Conservation (phyloP, 1,140 invertebrate genomes). For the Sarcophaga peregrina region DNA sequence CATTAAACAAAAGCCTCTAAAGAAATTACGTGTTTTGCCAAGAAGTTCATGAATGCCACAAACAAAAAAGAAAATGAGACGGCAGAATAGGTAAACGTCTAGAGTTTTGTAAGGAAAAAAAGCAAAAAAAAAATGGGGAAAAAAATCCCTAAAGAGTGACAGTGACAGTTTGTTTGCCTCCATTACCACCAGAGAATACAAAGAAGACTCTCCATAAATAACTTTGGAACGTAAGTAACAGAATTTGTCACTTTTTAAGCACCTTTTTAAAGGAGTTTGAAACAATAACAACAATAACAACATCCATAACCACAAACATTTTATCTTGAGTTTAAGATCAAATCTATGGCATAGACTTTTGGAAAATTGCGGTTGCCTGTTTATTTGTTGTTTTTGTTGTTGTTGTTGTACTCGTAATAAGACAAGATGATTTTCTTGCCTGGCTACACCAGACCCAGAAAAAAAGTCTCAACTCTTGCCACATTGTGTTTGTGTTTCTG, state of each 20-base stretch:
- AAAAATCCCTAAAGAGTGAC: neutral
- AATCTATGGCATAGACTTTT: neutral
- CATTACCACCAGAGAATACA: neutral
- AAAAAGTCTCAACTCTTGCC: no score
- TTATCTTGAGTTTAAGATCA: no score
- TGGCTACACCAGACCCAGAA: no score
- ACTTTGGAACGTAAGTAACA: neutral
- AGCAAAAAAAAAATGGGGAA: neutral
- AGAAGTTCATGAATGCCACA: neutral
- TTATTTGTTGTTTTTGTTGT: no score
- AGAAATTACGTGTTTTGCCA: neutral
- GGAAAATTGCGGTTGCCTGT: neutral
- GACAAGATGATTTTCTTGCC: neutral
- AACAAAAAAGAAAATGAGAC: neutral
- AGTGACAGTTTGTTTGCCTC: slow-evolving; percentile 2
- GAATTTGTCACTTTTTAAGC: slow-evolving; percentile 23
- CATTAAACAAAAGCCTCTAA: neutral
- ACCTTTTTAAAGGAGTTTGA: slow-evolving; percentile 16
- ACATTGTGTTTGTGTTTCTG: neutral
- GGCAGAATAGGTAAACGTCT: neutral
- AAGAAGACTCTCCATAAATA: neutral
- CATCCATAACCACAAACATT: no score
- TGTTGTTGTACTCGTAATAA: no score
- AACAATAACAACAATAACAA: neutral
- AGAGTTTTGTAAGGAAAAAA: neutral